Evolutionary conservation across 2,113 vertebrate species (phyloP), one percentile per base, ranked within the genome.

Genomic region (Orycteropus afer): DNA sequence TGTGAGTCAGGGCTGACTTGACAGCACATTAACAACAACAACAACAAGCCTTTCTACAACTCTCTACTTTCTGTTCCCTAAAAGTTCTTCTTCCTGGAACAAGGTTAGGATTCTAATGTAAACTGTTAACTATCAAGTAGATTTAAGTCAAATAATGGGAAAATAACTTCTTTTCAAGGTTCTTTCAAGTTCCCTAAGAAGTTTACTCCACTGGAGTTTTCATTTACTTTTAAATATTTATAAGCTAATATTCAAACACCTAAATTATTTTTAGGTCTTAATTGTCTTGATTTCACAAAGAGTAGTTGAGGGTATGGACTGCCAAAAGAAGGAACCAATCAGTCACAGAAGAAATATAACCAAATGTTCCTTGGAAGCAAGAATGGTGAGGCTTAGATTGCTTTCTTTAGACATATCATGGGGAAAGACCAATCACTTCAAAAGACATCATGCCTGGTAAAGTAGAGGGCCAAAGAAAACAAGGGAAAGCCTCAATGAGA

Each of bases 261-360:
- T 76, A 77, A 88, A 89, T 79, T 37, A 86, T 49, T 77, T 85
- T 87, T 67, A 90, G 84, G 61, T 69, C 59, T 53, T 65, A 90
- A 84, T 77, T 22, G 57, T 76, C 93, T 89, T 57, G 11, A 78
- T 82, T 79, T 90, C 77, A 89, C 47, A 79, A 92, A 23, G 34
- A 2, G 9, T 23, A n/a, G 29, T 0, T 92, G 42, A 88, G 29
- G 18, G 1, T 20, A 40, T 4, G 18, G 6, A 37, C 37, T 40
- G 37, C 37, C 69, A 40, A 40, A 71, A 71, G 6, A 23, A 71
- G 22, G 37, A 71, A 40, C 69, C 40, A 71, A 71, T 40, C 15
- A 37, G 65, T 20, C 37, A 23, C 23, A 40, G 20, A 40, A 40
- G 18, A 40, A 71, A 71, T 42, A 23, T 20, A 40, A 9, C 3